These are phyloP conservation scores for Trichonephila clavata DNA, from an alignment of 1,140 invertebrate species.

Conservation along the genomic window DNA sequence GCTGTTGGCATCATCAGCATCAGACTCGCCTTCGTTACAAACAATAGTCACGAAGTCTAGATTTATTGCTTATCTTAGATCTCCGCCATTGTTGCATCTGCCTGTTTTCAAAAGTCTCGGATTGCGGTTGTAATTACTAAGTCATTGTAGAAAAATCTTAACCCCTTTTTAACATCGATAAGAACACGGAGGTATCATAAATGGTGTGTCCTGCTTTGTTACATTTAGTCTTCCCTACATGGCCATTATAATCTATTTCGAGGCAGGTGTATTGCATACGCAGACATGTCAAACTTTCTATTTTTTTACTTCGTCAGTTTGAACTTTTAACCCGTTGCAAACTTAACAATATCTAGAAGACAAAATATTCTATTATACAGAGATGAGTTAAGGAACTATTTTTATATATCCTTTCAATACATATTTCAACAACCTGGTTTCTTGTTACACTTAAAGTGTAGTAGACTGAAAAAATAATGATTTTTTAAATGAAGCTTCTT, in stretches of 20 bases:
- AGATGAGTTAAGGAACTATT: neutral
- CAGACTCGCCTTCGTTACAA: neutral
- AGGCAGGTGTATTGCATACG: neutral
- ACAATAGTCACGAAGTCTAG: slow-evolving; percentile 4
- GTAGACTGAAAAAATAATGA: too few species aligned
- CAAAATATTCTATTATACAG: neutral
- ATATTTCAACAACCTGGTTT: slow-evolving; percentile 4
- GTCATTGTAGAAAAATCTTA: neutral
- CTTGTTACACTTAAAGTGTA: neutral
- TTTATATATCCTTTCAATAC: neutral
- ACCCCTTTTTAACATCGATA: slow-evolving; percentile 10
- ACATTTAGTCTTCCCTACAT: neutral
- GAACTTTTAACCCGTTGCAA: neutral
- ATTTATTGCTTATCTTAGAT: neutral
- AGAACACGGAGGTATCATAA: slow-evolving; percentile 14
- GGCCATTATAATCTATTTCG: slow-evolving; percentile 27
- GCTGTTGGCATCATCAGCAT: too few species aligned
- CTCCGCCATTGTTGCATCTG: slow-evolving; percentile 10
- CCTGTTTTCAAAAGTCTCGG: neutral
- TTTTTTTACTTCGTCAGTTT: neutral
- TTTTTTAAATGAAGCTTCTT: too few species aligned
- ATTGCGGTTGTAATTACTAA: neutral
- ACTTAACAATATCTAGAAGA: neutral
- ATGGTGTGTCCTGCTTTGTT: neutral
- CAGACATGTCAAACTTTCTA: neutral